Evolutionary conservation across 2,113 vertebrate species (phyloP), one percentile per base, ranked within the genome.

Genomic region (Bubo bubo): DNA sequence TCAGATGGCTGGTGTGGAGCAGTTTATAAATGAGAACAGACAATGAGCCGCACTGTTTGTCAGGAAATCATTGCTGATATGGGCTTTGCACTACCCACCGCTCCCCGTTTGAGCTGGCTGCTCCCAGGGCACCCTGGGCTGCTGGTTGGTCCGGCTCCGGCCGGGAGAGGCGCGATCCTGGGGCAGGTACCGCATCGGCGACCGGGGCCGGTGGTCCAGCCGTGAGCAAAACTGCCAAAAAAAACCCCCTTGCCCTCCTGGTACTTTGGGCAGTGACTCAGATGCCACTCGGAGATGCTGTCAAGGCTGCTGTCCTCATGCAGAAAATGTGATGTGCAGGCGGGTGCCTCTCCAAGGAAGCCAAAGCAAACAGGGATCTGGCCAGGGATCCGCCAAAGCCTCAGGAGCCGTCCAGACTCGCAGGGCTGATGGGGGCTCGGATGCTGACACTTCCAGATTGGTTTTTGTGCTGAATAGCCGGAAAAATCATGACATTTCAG

Each of bases 11-110:
- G 97, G 93, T 98, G 97, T 94, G 95, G 95, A 97, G 95, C 92
- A 95, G 97, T 97, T 98, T 98, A 96, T 97, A 96, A 97, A 97
- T 96, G 96, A 97, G 97, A 96, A 96, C 92, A 98, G 97, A 97
- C 95, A 98, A 98, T 97, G 97, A 97, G 97, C 95, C 37, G 19
- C 96, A 96, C 93, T 97, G 97, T 97, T 98, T 97, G 97, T 97
- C 97, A 97, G 97, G 97, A 97, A 97, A 97, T 97, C 94, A 96
- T 97, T 91, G 95, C 91, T 95, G 93, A 97, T 95, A 97, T 15
- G 86, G 93, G 91, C 92, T 94, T 73, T 84, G 95, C 30, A 12
- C 56, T 96, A 8, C 91, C 86, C 96, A 82, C 84, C 68, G 37
- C 91, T 93, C 94, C 95, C 5, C 8, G 5, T 22, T 62, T 30